Evolutionary conservation across 2,797 vertebrate genomes (phyloP).

Genomic region (Cuniculus paca): DNA sequence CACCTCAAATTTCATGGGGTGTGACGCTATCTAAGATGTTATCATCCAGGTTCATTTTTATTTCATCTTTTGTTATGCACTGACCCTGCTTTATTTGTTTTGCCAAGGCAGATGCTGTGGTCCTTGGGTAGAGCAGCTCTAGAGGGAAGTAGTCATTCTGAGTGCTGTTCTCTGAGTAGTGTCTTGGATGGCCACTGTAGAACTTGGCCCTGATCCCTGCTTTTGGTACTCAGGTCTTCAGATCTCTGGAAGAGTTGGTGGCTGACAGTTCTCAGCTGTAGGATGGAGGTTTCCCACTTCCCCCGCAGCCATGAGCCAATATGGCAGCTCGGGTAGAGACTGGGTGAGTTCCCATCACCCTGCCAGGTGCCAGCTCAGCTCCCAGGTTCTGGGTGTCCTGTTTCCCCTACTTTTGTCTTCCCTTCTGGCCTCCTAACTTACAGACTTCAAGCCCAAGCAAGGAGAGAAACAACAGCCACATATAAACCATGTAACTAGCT

Average conservation of each 20-base stretch:
- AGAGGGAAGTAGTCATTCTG: neutral
- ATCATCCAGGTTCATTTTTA: neutral
- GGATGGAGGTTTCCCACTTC: neutral
- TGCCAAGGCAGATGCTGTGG: neutral
- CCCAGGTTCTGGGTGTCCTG: neutral
- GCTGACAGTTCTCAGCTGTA: neutral
- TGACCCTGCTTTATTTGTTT: neutral
- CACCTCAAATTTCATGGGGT: neutral
- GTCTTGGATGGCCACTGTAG: neutral
- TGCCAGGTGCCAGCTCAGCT: neutral
- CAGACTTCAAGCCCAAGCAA: neutral
- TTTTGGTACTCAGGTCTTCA: neutral
- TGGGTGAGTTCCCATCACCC: neutral
- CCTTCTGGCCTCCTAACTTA: neutral
- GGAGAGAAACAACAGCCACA: neutral
- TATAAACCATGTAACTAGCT: neutral
- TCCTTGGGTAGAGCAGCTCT: neutral
- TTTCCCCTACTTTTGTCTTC: neutral
- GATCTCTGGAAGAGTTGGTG: neutral
- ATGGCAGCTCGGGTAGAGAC: neutral
- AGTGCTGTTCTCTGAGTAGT: neutral
- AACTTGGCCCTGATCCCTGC: neutral
- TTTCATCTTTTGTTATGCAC: neutral
- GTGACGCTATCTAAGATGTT: neutral
- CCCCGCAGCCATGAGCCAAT: too few species aligned